Evolutionary conservation across 2,113 vertebrate genomes (phyloP).

Genomic region (Megalops atlanticus): DNA sequence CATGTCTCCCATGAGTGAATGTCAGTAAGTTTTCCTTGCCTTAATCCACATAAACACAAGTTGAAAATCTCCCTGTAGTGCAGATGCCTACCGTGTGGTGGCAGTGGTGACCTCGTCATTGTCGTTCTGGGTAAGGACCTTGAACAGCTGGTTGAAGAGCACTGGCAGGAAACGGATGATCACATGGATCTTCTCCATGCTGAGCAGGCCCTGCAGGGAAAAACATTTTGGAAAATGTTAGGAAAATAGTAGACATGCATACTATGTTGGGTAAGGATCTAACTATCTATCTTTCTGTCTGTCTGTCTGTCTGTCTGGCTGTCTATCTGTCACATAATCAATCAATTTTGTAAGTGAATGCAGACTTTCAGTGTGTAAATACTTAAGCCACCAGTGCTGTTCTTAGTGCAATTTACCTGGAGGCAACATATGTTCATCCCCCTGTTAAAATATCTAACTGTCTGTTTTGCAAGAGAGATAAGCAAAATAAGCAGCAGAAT

Average conservation of each 20-base stretch:
- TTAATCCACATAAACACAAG: no score
- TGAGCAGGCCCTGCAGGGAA: conserved; percentile 81
- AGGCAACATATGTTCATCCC: background rate
- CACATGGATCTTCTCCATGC: conserved; percentile 90
- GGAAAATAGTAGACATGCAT: no score
- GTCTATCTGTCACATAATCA: no score
- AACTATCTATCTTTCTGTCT: no score
- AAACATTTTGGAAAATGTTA: no score
- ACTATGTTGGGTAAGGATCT: no score
- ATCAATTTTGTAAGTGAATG: background rate
- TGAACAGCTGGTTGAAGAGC: conserved; percentile 93
- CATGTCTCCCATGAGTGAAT: no score
- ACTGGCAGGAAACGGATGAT: conserved; percentile 94
- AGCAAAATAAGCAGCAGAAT: background rate
- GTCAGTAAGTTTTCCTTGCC: no score
- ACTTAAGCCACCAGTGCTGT: background rate
- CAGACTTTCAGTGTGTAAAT: background rate
- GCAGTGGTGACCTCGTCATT: conserved; percentile 83
- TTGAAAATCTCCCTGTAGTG: conserved; percentile 19
- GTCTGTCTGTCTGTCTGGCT: no score
- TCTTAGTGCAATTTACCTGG: no score
- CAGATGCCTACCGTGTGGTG: conserved; percentile 82
- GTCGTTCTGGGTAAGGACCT: conserved; percentile 87
- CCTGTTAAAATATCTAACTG: background rate
- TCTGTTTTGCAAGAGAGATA: background rate